phyloP scores from a whole-genome alignment of 2,888 invertebrate genomes.

The Cremastobaeus sp. region DNA sequence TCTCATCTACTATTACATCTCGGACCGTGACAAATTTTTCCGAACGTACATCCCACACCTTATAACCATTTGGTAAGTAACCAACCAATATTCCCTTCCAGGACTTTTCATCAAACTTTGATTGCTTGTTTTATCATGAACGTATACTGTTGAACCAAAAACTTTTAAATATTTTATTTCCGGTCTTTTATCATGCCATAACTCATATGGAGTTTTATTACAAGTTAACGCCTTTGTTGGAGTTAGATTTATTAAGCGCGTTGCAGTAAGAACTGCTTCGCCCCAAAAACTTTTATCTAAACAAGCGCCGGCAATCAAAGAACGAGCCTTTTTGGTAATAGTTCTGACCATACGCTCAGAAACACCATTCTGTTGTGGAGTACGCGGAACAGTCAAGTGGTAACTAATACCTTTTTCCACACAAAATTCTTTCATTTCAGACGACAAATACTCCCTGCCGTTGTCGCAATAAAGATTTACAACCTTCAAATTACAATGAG shows the following conservation, averaged over 20 bases:
- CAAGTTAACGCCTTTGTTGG: conserved; percentile 70
- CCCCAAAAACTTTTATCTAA: conserved; percentile 53
- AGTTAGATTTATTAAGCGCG: conserved; percentile 70
- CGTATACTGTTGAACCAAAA: conserved; percentile 9
- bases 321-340: conserved; percentile 49
- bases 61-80: conserved; percentile 28
- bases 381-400: too few species aligned
- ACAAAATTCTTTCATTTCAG: too few species aligned
- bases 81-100: conserved; percentile 68
- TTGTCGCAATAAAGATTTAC: conserved; percentile 62
- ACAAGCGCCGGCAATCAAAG: conserved; percentile 22
- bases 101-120: conserved; percentile 71
- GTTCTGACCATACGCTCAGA: too few species aligned
- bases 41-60: conserved; percentile 68
- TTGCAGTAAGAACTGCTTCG: conserved; percentile 64
- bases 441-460: conserved; percentile 71
- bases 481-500: conserved; percentile 45
- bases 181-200: conserved; percentile 73
- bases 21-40: conserved; percentile 61
- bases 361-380: too few species aligned
- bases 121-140: conserved; percentile 64
- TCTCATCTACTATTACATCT: too few species aligned
- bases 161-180: conserved; percentile 67
- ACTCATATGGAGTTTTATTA: conserved; percentile 73
- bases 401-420: too few species aligned